phyloP scores from a whole-genome alignment of 2,888 invertebrate species.

The Andrena chrysosceles region DNA sequence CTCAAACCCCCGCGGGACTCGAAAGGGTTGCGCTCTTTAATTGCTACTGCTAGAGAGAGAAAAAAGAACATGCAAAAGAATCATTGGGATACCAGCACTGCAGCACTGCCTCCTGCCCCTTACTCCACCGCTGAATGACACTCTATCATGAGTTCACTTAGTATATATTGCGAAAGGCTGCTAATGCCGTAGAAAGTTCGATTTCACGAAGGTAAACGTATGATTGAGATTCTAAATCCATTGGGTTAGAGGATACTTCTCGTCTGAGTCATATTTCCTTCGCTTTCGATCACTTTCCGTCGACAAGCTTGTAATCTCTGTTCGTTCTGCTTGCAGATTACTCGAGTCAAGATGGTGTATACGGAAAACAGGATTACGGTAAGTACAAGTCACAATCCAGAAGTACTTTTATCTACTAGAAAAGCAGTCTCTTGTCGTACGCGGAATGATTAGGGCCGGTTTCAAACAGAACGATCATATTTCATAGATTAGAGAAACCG shows the following conservation, averaged over 20 bases:
- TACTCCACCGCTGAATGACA: constrained; percentile 55
- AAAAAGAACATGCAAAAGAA: constrained; percentile 28
- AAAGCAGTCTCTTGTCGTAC: constrained; percentile 14
- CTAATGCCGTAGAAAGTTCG: not conserved
- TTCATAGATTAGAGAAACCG: constrained; percentile 24
- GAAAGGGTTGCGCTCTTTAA: constrained; percentile 31
- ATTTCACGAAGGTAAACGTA: constrained; percentile 19
- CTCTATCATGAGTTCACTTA: constrained; percentile 26
- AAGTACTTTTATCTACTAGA: constrained; percentile 47
- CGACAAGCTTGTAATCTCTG: constrained; percentile 11
- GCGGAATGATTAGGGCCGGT: constrained; percentile 18
- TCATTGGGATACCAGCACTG: constrained; percentile 63
- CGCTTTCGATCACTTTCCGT: not conserved
- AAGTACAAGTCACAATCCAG: constrained; percentile 77
- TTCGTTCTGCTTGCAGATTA: constrained; percentile 78
- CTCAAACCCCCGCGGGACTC: not conserved
- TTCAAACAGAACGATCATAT: constrained; percentile 31
- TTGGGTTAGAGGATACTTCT: constrained; percentile 62
- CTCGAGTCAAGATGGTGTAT: constrained; percentile 81
- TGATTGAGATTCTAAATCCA: constrained; percentile 10
- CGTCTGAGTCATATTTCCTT: constrained; percentile 66
- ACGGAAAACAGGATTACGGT: constrained; percentile 84
- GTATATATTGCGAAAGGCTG: not conserved
- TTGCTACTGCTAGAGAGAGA: not conserved
- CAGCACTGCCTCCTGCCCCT: constrained; percentile 76